A percentile compares a stretch with the other conserved stretches of the same genome.
phyloP scores from a whole-genome alignment of 2,113 vertebrate species.

The Todiramphus saurophagus region DNA sequence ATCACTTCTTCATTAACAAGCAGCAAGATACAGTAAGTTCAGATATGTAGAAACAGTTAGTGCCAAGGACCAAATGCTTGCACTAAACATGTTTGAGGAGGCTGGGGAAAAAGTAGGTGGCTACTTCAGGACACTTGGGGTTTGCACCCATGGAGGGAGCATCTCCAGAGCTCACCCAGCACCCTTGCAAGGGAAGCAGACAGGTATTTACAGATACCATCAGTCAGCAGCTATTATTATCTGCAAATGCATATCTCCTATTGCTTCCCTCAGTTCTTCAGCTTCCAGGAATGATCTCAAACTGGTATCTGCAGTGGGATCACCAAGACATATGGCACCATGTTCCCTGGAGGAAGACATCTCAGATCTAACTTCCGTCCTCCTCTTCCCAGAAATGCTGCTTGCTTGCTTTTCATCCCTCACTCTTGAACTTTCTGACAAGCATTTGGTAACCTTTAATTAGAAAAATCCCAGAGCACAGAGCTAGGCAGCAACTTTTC shows the following conservation, averaged over 20 bases:
- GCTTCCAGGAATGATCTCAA: accelerated
- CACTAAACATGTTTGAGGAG: accelerated
- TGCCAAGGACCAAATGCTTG: accelerated
- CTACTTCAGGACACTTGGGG: neutral
- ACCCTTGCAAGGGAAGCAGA: too few species aligned
- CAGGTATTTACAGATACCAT: neutral
- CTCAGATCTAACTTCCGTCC: neutral
- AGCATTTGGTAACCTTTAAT: neutral
- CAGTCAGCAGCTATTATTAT: neutral
- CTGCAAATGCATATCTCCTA: neutral
- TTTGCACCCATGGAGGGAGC: neutral
- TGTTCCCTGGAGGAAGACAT: neutral
- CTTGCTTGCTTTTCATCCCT: neutral
- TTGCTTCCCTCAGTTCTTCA: neutral
- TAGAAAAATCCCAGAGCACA: neutral
- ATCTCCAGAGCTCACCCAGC: neutral
- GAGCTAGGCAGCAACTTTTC: neutral
- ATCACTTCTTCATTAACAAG: accelerated
- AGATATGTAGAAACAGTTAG: accelerated
- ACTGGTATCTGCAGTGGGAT: accelerated
- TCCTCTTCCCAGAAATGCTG: neutral
- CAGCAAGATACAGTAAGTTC: accelerated
- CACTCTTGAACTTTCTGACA: neutral
- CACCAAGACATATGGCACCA: accelerated
- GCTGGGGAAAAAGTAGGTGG: neutral